A percentile compares a stretch with the other conserved stretches of the same genome.
These are phyloP conservation scores for Arenicola marina DNA, from an alignment of 2,888 invertebrate genomes.

Conservation along the genomic window DNA sequence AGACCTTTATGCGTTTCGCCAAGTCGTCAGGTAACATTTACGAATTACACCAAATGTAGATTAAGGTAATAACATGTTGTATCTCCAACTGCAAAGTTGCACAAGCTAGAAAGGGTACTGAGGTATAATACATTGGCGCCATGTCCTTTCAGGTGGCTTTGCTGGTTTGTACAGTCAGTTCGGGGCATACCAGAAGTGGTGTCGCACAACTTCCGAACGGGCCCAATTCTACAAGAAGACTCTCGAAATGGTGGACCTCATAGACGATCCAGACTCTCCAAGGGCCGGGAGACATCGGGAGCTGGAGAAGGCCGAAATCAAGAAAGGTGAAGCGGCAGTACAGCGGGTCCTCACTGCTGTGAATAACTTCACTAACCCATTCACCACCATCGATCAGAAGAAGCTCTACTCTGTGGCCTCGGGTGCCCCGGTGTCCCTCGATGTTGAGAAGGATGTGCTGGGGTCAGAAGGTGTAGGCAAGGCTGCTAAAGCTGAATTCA, in stretches of 20 bases:
- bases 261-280: constrained; percentile 15
- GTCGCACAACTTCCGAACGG: too few relatives aligned
- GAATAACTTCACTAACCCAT: constrained; percentile 24
- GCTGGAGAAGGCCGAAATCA: constrained; percentile 13
- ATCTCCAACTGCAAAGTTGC: too few relatives aligned
- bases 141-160: too few relatives aligned
- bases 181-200: too few relatives aligned
- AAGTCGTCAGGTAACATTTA: too few relatives aligned
- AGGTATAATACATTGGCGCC: too few relatives aligned
- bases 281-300: constrained; percentile 9
- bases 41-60: too few relatives aligned
- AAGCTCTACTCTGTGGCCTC: constrained; percentile 24
- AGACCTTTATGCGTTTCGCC: constrained; percentile 27
- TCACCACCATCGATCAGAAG: constrained; percentile 15
- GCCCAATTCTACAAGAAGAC: too few relatives aligned
- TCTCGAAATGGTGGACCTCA: too few relatives aligned
- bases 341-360: constrained; percentile 13
- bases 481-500: constrained; percentile 7
- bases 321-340: constrained; percentile 21
- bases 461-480: constrained; percentile 8
- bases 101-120: too few relatives aligned
- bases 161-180: too few relatives aligned
- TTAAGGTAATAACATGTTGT: too few relatives aligned
- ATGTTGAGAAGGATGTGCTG: constrained; percentile 14
- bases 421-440: constrained; percentile 14